These are phyloP conservation scores for Onthophagus sagittarius DNA, from an alignment of 2,888 invertebrate genomes.

Conservation along the genomic window DNA sequence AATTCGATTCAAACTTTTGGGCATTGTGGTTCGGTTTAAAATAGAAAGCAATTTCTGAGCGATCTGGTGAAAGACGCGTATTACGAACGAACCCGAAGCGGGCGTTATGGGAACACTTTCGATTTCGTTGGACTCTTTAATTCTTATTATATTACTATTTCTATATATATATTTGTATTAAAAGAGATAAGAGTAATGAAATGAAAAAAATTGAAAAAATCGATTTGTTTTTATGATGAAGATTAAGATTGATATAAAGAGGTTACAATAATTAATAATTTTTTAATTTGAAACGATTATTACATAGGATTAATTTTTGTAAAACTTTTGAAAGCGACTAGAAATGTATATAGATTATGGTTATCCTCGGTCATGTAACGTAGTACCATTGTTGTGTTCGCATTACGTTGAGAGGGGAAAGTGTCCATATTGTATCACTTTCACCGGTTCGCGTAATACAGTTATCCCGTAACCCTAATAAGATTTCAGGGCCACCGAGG, in stretches of 20 bases:
- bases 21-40: background rate
- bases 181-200: background rate
- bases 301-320: too few relatives aligned
- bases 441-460: constrained; percentile 49
- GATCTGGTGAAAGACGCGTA: background rate
- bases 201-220: too few relatives aligned
- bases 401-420: constrained; percentile 48
- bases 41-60: background rate
- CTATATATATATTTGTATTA: background rate
- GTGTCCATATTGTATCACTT: constrained; percentile 48
- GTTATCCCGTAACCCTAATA: constrained; percentile 32
- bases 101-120: background rate
- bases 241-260: too few relatives aligned
- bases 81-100: background rate
- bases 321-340: too few relatives aligned
- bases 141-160: background rate
- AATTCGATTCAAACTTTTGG: background rate
- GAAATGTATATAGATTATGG: background rate
- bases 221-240: too few relatives aligned
- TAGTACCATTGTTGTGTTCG: constrained; percentile 44
- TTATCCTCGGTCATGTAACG: constrained; percentile 34
- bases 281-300: too few relatives aligned
- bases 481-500: constrained; percentile 33
- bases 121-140: background rate
- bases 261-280: too few relatives aligned